Evolutionary conservation across 2,888 invertebrate species (phyloP).

Genomic region (Papilio elwesi): DNA sequence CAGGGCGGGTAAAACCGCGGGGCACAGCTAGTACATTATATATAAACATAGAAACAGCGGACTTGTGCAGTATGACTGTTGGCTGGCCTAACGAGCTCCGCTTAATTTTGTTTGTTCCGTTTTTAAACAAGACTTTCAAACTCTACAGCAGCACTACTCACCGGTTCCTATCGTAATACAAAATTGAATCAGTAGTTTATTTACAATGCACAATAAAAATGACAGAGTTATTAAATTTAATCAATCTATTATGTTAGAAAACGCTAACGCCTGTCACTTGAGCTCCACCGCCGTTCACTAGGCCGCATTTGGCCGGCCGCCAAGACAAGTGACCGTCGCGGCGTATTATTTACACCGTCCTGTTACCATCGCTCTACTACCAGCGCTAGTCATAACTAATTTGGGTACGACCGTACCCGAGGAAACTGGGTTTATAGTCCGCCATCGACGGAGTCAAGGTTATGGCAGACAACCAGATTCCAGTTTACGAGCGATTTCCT

Average conservation of each 20-base stretch:
- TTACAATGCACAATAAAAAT: too few relatives aligned
- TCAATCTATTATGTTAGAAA: not conserved
- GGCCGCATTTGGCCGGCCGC: constrained; percentile 49
- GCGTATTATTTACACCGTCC: constrained; percentile 50
- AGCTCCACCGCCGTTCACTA: constrained; percentile 26
- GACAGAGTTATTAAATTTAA: too few relatives aligned
- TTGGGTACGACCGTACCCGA: constrained; percentile 40
- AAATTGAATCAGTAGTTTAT: too few relatives aligned
- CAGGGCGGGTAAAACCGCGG: too few relatives aligned
- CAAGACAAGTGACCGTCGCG: constrained; percentile 48
- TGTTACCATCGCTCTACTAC: constrained; percentile 44
- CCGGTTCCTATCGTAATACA: too few relatives aligned
- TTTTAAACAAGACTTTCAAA: too few relatives aligned
- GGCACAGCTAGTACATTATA: too few relatives aligned
- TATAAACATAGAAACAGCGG: too few relatives aligned
- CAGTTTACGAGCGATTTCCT: constrained; percentile 29
- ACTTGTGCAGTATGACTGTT: too few relatives aligned
- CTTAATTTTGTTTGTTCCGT: too few relatives aligned
- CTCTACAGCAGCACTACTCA: too few relatives aligned
- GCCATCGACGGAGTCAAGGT: constrained; percentile 31
- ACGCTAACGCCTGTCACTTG: constrained; percentile 39
- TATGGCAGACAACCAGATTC: not conserved
- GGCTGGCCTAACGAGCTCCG: too few relatives aligned
- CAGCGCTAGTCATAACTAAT: constrained; percentile 49
- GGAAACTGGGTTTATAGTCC: constrained; percentile 35